Conservation (phyloP, 2,888 invertebrate genomes). For the Lasius platythorax region DNA sequence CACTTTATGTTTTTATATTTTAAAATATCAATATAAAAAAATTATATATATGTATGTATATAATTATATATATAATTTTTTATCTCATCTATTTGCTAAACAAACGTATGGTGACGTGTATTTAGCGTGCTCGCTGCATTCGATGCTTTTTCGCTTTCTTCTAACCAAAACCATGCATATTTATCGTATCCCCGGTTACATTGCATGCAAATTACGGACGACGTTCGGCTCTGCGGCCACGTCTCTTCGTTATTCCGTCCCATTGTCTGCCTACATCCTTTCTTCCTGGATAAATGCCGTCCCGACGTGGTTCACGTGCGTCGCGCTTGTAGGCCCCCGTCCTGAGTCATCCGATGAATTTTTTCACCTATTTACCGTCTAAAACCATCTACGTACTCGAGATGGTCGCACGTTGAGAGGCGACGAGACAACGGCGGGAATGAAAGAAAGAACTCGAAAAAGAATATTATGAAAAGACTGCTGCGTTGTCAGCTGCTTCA, state of each 20-base stretch:
- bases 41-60: no score
- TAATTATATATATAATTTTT: neutral
- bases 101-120: neutral
- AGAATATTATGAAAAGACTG: slow-evolving; percentile 28
- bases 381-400: slow-evolving; percentile 50
- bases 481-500: slow-evolving; percentile 9
- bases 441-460: slow-evolving; percentile 8
- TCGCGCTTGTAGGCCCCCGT: slow-evolving; percentile 54
- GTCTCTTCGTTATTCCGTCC: slow-evolving; percentile 71
- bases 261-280: slow-evolving; percentile 81
- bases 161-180: slow-evolving; percentile 73
- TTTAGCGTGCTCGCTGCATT: slow-evolving; percentile 4
- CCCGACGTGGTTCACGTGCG: slow-evolving; percentile 61
- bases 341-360: slow-evolving; percentile 71
- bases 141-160: slow-evolving; percentile 51
- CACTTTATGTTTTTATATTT: neutral
- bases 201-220: slow-evolving; percentile 74
- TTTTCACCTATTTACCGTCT: slow-evolving; percentile 73
- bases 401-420: slow-evolving; percentile 31
- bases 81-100: neutral
- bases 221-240: slow-evolving; percentile 53
- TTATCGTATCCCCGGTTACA: slow-evolving; percentile 69
- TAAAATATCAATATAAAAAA: neutral
- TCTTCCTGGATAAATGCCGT: slow-evolving; percentile 51
- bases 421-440: slow-evolving; percentile 29